A percentile compares a stretch with the other conserved stretches of the same genome.
Evolutionary conservation across 1,140 invertebrate species (phyloP).

Genomic region (Zaprionus lachaisei): DNA sequence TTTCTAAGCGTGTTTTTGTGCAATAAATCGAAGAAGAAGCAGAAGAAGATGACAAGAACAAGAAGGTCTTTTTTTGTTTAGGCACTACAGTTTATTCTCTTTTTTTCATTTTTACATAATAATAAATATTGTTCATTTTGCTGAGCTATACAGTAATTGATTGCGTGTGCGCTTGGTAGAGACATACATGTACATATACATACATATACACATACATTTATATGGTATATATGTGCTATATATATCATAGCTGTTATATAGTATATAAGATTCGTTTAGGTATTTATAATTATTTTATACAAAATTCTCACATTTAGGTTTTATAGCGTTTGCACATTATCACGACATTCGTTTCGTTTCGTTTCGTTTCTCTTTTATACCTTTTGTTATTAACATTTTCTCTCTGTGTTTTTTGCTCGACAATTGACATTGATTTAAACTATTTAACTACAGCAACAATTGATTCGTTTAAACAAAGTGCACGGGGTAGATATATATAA

Average conservation of each 20-base stretch:
- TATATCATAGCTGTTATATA: constrained; percentile 18
- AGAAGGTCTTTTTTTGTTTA: constrained; percentile 49
- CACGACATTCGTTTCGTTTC: constrained; percentile 60
- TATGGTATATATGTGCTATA: constrained; percentile 20
- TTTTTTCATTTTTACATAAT: constrained; percentile 56
- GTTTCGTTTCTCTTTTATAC: constrained; percentile 22
- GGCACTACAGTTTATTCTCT: constrained; percentile 73
- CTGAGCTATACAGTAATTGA: constrained; percentile 54
- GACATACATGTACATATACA: constrained; percentile 1
- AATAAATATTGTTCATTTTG: constrained; percentile 80
- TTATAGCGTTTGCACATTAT: constrained; percentile 70
- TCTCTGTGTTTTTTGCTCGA: constrained; percentile 28
- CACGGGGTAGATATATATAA: constrained; percentile 54
- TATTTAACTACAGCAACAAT: constrained; percentile 80
- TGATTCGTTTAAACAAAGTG: constrained; percentile 78
- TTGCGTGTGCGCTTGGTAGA: constrained; percentile 32
- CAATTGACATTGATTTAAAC: constrained; percentile 67
- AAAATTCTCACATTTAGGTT: constrained; percentile 79
- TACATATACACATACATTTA: constrained; percentile 16
- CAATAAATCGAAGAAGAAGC: constrained; percentile 25
- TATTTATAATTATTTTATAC: constrained; percentile 76
- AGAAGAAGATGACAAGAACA: neutral
- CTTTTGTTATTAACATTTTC: constrained; percentile 18
- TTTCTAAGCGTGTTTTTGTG: constrained; percentile 52
- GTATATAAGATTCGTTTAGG: constrained; percentile 56